Base-by-base conservation (phyloP, 2,797 vertebrate species). In the Malurus leucopterus region DNA sequence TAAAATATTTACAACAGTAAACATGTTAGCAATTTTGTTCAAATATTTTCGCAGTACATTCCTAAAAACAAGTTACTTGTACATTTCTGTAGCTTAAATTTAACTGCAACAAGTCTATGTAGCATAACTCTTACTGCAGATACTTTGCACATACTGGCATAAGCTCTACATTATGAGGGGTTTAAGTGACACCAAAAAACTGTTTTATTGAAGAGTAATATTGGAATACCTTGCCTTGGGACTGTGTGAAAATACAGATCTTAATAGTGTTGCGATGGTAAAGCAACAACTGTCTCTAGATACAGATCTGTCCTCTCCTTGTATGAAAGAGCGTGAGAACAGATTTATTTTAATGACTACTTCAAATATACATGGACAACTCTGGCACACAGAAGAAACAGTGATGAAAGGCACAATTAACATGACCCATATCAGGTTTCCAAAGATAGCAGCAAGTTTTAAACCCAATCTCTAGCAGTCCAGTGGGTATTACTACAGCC, bases 381-480 rank as follows among this genome's bases (percentile, higher is more conserved):
- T 90, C 96, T 97, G 97, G 98, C 96, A 98, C 97, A 96, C 71
- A 93, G 91, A 95, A 94, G 73, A 96, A 97, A 97, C 95, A 74
- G 82, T 91, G 96, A 98, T 98, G 98, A 98, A 97, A 99, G 98
- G 98, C 98, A 99, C 98, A 95, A 95, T 96, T 93, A 93, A 93
- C 94, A 90, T 96, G 94, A 97, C 95, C 91, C 92, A 87, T 93
- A 58, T 81, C 93, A 92, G 88, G 86, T 93, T 97, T 95, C 93
- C 95, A 95, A 86, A 95, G 90, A 93, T 88, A 97, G 96, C 97
- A 98, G 97, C 97, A 95, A 93, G 73, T 92, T 96, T 92, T 58
- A 58, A 94, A 92, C 89, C 84, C 73, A 50, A 24, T 90, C 91
- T 92, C 83, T 89, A 73, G 77, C 73, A 93, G 81, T 91, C 80